phyloP scores from a whole-genome alignment of 2,888 invertebrate genomes.

The Sinopyrophorus schimmeli region DNA sequence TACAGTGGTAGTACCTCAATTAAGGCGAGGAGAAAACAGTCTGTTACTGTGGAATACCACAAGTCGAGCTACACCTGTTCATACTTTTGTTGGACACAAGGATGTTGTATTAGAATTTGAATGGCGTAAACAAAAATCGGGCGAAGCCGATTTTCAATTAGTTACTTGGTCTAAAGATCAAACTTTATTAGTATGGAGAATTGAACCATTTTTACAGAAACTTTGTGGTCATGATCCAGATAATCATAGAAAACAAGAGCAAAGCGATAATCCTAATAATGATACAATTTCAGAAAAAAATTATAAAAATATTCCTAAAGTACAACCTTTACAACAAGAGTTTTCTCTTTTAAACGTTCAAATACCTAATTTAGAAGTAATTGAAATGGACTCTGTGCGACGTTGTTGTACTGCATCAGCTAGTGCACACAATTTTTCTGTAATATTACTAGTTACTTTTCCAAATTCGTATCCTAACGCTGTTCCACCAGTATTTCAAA shows the following conservation, averaged over 20 bases:
- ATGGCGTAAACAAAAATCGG: conserved; percentile 75
- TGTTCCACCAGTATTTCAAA: conserved; percentile 67
- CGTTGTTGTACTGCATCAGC: conserved; percentile 64
- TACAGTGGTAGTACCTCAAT: conserved; percentile 90
- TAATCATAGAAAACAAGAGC: conserved; percentile 37
- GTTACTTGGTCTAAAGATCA: conserved; percentile 97
- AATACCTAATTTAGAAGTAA: conserved; percentile 71
- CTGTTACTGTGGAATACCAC: conserved; percentile 76
- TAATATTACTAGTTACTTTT: conserved; percentile 56
- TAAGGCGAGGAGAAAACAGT: conserved; percentile 85
- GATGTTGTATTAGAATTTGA: conserved; percentile 95
- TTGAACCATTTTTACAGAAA: conserved; percentile 83
- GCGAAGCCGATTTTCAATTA: conserved; percentile 72
- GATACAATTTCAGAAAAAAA: conserved; percentile 22
- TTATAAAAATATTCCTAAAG: conserved; percentile 51
- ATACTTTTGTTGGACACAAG: conserved; percentile 91
- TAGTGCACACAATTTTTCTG: conserved; percentile 52
- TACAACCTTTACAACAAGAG: conserved; percentile 71
- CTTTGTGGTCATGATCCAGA: conserved; percentile 74
- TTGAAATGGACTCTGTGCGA: conserved; percentile 57
- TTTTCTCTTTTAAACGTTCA: conserved; percentile 75
- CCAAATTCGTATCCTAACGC: conserved; percentile 75
- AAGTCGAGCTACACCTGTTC: conserved; percentile 74
- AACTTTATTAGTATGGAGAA: conserved; percentile 86
- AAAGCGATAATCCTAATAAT: conserved; percentile 16